Conservation (phyloP, 2,113 vertebrate genomes). For the Crocuta crocuta region DNA sequence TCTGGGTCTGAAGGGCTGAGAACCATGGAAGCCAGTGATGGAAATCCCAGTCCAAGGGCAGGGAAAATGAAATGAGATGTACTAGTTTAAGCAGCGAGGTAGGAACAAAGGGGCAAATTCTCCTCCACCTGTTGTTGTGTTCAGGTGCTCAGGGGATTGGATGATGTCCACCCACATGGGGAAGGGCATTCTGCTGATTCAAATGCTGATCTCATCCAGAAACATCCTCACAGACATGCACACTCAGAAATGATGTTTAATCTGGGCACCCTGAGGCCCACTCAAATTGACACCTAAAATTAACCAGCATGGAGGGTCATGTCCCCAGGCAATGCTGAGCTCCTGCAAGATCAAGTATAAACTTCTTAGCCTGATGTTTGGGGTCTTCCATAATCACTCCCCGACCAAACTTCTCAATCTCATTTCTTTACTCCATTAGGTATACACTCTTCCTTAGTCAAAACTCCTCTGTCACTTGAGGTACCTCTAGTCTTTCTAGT, state of each 20-base stretch:
- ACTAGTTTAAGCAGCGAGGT: neutral
- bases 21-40: neutral
- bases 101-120: neutral
- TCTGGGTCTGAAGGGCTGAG: neutral
- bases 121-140: neutral
- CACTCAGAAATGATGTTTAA: neutral
- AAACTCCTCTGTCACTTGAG: neutral
- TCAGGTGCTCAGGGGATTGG: neutral
- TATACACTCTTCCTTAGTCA: neutral
- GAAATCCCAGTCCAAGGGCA: neutral
- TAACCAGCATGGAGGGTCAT: neutral
- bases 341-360: neutral
- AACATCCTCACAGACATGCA: neutral
- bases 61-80: neutral
- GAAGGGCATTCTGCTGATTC: neutral
- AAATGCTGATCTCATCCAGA: neutral
- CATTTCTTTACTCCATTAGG: neutral
- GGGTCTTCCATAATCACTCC: neutral
- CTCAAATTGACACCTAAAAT: neutral
- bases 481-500: neutral
- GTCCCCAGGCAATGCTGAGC: neutral
- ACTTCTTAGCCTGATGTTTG: neutral
- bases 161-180: neutral
- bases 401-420: neutral
- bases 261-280: neutral